Conservation (phyloP, 2,113 vertebrate genomes). For the Tichodroma muraria region DNA sequence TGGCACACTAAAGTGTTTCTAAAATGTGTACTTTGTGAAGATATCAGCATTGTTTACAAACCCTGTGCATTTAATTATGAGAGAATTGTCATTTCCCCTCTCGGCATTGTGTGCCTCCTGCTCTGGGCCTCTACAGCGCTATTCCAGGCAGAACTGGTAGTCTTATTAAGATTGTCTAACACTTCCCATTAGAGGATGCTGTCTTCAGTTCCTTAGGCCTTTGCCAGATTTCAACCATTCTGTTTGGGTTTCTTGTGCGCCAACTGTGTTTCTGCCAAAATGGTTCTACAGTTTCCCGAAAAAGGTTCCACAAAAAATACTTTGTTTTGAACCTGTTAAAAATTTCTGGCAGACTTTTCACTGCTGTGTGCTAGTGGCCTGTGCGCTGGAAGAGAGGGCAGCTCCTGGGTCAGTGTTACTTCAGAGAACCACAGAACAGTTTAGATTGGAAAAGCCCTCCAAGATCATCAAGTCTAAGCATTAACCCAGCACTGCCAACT, state of each 20-base stretch:
- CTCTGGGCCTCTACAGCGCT: not conserved
- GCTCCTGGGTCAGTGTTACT: not conserved
- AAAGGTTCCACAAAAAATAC: not conserved
- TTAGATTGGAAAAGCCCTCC: not conserved
- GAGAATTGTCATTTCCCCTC: not conserved
- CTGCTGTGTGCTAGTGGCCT: not conserved
- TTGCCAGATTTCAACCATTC: slow-evolving; percentile 40
- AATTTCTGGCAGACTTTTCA: not conserved
- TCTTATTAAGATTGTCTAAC: not conserved
- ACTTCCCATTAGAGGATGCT: slow-evolving; percentile 33
- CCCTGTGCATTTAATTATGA: not conserved
- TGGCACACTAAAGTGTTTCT: not conserved
- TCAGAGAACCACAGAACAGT: not conserved
- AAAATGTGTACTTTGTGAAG: not conserved
- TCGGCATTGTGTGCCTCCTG: not conserved
- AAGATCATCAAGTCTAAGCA: not conserved
- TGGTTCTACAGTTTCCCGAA: slow-evolving; percentile 1
- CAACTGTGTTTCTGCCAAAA: slow-evolving; percentile 6
- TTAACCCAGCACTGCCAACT: not conserved
- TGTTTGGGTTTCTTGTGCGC: not conserved
- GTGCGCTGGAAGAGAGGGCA: not conserved
- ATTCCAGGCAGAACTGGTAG: slow-evolving; percentile 33
- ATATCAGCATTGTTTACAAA: slow-evolving; percentile 13
- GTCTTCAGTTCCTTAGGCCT: not conserved
- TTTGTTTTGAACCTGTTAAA: slow-evolving; percentile 32